Conservation (phyloP, 2,888 invertebrate genomes). For the Diaphora mendica region DNA sequence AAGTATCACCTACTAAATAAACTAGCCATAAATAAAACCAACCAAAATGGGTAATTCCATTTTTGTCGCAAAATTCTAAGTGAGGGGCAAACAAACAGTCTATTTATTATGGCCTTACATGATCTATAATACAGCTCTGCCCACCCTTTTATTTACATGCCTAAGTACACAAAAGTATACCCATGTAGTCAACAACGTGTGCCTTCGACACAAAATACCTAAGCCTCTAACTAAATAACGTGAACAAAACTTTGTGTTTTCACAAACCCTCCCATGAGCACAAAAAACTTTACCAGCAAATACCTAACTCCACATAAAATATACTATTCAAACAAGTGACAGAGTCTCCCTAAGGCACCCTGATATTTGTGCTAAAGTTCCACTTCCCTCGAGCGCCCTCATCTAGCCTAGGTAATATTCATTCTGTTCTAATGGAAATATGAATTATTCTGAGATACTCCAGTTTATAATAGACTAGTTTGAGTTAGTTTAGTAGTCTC, state of each 20-base stretch:
- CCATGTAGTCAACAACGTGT: background rate
- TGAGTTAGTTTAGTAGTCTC: constrained; percentile 16
- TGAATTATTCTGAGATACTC: constrained; percentile 44
- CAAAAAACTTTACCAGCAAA: constrained; percentile 13
- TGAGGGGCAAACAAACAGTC: background rate
- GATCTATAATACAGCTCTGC: background rate
- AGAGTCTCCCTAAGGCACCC: constrained; percentile 14
- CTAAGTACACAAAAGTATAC: background rate
- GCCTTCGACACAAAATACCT: background rate
- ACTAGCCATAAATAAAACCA: too few species aligned
- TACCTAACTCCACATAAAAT: constrained; percentile 41
- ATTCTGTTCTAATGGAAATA: constrained; percentile 46
- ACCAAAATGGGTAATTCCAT: too few species aligned
- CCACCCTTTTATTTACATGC: background rate
- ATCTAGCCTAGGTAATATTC: constrained; percentile 42
- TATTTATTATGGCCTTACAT: background rate
- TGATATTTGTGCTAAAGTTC: constrained; percentile 41
- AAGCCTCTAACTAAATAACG: constrained; percentile 3
- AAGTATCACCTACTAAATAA: too few species aligned
- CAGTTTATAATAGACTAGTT: constrained; percentile 33
- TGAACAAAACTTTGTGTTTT: background rate
- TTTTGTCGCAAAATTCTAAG: background rate
- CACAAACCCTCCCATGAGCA: constrained; percentile 11
- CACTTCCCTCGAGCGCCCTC: constrained; percentile 25
- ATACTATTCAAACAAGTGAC: constrained; percentile 17